phyloP scores from a whole-genome alignment of 2,888 invertebrate genomes.

The Mythimna ferrago region DNA sequence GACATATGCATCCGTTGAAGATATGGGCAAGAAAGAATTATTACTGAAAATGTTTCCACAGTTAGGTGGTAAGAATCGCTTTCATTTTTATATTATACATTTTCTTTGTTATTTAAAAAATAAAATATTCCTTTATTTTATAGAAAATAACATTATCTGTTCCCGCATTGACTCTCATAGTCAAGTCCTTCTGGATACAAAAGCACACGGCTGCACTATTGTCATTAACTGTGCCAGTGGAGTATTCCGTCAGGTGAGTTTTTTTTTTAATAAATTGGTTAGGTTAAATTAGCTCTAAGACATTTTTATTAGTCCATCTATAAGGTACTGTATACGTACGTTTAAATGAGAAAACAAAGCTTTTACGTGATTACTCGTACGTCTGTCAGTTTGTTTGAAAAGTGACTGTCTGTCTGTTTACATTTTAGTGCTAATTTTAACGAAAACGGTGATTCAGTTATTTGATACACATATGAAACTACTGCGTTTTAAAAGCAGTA shows the following conservation, averaged over 20 bases:
- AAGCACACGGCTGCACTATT: conserved; percentile 55
- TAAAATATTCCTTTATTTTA: conserved; percentile 15
- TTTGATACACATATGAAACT: neutral
- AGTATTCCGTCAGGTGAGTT: conserved; percentile 65
- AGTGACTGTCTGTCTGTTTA: too few relatives aligned
- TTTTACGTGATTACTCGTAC: too few relatives aligned
- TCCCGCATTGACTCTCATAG: conserved; percentile 55
- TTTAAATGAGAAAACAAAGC: too few relatives aligned
- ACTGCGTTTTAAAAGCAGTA: too few relatives aligned
- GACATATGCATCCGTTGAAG: conserved; percentile 72
- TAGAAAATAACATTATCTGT: conserved; percentile 62
- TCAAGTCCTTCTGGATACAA: conserved; percentile 34
- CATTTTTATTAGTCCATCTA: too few relatives aligned
- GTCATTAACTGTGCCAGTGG: conserved; percentile 70
- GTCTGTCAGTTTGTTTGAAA: too few relatives aligned
- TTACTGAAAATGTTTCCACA: conserved; percentile 72
- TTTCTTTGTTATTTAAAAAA: neutral
- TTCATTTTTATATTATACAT: neutral
- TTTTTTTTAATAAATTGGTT: neutral
- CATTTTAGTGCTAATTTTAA: too few relatives aligned
- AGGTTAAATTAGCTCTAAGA: too few relatives aligned
- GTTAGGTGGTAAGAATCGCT: conserved; percentile 68
- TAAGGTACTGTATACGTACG: too few relatives aligned
- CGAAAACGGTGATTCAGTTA: neutral
- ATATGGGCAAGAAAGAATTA: conserved; percentile 68